Conservation (phyloP, 2,888 invertebrate genomes). For the Nowickia ferox region DNA sequence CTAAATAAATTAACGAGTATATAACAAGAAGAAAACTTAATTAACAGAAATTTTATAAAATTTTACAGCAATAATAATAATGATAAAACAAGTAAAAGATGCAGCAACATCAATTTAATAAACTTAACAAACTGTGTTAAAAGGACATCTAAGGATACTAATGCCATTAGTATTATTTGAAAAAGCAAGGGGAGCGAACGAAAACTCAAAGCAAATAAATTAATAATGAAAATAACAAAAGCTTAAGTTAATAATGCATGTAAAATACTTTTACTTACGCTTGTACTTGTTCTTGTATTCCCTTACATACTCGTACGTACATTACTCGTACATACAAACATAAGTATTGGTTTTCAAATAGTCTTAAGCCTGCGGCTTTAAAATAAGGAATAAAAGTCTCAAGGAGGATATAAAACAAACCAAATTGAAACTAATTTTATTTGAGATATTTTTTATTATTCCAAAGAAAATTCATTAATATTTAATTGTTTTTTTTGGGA, state of each 20-base stretch:
- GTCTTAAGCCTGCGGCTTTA: constrained; percentile 1
- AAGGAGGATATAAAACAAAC: background rate
- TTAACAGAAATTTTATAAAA: constrained; percentile 40
- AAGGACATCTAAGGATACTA: constrained; percentile 8
- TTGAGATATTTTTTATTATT: background rate
- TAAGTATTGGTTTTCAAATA: background rate
- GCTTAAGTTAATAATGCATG: constrained; percentile 9
- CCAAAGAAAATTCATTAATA: background rate
- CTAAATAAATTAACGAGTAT: constrained; percentile 38
- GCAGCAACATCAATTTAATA: constrained; percentile 42
- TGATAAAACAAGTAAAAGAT: constrained; percentile 20
- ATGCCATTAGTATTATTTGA: background rate
- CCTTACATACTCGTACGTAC: too few relatives aligned
- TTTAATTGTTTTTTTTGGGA: background rate
- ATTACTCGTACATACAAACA: background rate
- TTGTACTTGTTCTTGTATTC: background rate
- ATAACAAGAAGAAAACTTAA: constrained; percentile 45
- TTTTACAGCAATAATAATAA: constrained; percentile 16
- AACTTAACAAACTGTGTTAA: constrained; percentile 18
- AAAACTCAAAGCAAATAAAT: background rate
- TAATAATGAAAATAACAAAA: constrained; percentile 11
- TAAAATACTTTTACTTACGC: background rate
- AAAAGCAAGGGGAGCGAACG: background rate
- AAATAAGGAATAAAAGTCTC: constrained; percentile 8
- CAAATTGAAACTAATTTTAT: constrained; percentile 5